A percentile compares a stretch with the other conserved stretches of the same genome.
phyloP scores from a whole-genome alignment of 1,140 invertebrate species.

The Procambarus clarkii region DNA sequence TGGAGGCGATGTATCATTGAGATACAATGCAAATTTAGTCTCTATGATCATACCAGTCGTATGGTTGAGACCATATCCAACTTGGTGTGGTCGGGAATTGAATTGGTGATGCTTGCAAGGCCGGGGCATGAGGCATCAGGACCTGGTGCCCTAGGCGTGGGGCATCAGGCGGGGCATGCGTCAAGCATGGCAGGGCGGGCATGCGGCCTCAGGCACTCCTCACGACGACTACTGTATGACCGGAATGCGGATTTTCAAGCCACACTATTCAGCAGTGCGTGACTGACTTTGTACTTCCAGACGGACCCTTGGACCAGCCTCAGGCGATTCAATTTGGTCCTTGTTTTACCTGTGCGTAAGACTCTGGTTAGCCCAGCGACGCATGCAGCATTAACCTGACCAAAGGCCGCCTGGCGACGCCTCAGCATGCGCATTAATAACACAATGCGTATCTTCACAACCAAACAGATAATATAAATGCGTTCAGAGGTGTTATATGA shows the following conservation, averaged over 20 bases:
- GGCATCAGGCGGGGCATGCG: not conserved
- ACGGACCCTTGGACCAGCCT: not conserved
- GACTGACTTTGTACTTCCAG: constrained; percentile 4
- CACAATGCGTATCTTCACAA: not conserved
- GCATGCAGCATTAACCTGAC: not conserved
- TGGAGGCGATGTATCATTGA: too few relatives aligned
- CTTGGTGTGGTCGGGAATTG: too few relatives aligned
- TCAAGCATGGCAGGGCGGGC: not conserved
- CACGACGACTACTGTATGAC: constrained; percentile 33
- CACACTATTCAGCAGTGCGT: constrained; percentile 47
- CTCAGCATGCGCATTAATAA: not conserved
- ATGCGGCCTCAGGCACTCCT: not conserved
- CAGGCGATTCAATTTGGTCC: not conserved
- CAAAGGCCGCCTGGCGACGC: not conserved
- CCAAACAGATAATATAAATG: not conserved
- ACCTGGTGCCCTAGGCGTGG: too few relatives aligned
- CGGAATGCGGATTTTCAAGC: constrained; percentile 50
- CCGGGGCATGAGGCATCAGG: too few relatives aligned
- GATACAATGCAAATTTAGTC: too few relatives aligned
- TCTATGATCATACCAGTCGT: too few relatives aligned
- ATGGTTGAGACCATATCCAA: too few relatives aligned
- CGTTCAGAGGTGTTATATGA: too few relatives aligned
- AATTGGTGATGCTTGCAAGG: too few relatives aligned
- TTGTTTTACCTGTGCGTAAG: not conserved
- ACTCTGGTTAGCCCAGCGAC: not conserved